These are phyloP conservation scores for Lycaon pictus DNA, from an alignment of 2,113 vertebrate genomes.

Conservation along the genomic window DNA sequence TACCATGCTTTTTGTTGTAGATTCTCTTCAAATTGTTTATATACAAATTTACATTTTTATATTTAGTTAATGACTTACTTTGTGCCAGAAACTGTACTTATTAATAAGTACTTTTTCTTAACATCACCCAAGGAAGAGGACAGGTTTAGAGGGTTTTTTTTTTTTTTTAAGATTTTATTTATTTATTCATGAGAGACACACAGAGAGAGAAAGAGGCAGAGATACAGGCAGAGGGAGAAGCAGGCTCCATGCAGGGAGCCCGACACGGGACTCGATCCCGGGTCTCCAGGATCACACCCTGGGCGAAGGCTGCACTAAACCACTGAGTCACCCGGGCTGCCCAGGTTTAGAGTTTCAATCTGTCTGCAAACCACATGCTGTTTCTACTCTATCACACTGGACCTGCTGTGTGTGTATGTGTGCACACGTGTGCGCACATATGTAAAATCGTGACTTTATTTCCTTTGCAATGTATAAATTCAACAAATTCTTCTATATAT, in stretches of 20 bases:
- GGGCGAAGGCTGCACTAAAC: too few relatives aligned
- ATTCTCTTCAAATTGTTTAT: slow-evolving; percentile 1
- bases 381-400: background rate
- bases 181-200: too few relatives aligned
- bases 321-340: too few relatives aligned
- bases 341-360: background rate
- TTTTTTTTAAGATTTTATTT: too few relatives aligned
- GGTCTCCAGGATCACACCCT: too few relatives aligned
- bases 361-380: background rate
- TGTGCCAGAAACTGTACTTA: background rate
- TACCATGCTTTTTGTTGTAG: background rate
- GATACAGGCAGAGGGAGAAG: too few relatives aligned
- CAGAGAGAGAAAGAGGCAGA: too few relatives aligned
- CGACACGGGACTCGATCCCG: too few relatives aligned
- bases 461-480: background rate
- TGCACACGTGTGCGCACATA: background rate
- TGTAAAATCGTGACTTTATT: background rate
- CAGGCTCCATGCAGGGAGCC: too few relatives aligned
- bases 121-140: background rate
- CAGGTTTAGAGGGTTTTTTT: background rate
- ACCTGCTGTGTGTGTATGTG: background rate
- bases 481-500: background rate
- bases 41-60: slow-evolving; percentile 17
- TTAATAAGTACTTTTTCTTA: background rate
- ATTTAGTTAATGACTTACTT: background rate